phyloP scores from a whole-genome alignment of 1,140 invertebrate species.

The Heliconius melpomene region DNA sequence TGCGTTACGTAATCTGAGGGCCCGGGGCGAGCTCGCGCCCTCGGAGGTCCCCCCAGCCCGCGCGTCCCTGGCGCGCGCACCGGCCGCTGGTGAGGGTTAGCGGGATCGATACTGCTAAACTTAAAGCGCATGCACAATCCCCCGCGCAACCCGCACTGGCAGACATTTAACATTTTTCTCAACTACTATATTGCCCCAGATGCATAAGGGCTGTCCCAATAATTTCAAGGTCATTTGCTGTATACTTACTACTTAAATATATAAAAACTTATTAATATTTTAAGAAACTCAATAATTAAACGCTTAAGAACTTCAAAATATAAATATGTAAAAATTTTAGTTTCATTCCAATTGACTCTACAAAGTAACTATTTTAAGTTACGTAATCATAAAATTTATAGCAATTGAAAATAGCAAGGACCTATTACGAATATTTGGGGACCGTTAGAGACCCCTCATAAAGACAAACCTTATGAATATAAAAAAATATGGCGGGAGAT shows the following conservation, averaged over 20 bases:
- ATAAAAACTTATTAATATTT: background rate
- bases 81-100: conserved; percentile 9
- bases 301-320: background rate
- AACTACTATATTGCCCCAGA: conserved; percentile 48
- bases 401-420: background rate
- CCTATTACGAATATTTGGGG: background rate
- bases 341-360: background rate
- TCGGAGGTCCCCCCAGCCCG: conserved; percentile 38
- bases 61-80: conserved; percentile 33
- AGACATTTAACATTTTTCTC: conserved; percentile 41
- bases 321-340: background rate
- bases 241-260: background rate
- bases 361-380: background rate
- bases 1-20: conserved; percentile 77
- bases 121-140: conserved; percentile 42
- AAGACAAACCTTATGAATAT: background rate
- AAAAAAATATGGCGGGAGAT: background rate
- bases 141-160: conserved; percentile 29
- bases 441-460: background rate
- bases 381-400: background rate
- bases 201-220: conserved; percentile 47
- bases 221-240: conserved; percentile 46
- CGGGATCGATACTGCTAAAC: conserved; percentile 45
- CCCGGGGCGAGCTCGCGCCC: conserved; percentile 55
- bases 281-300: background rate